Conservation (phyloP, 2,797 vertebrate species). For the Spea hammondii region DNA sequence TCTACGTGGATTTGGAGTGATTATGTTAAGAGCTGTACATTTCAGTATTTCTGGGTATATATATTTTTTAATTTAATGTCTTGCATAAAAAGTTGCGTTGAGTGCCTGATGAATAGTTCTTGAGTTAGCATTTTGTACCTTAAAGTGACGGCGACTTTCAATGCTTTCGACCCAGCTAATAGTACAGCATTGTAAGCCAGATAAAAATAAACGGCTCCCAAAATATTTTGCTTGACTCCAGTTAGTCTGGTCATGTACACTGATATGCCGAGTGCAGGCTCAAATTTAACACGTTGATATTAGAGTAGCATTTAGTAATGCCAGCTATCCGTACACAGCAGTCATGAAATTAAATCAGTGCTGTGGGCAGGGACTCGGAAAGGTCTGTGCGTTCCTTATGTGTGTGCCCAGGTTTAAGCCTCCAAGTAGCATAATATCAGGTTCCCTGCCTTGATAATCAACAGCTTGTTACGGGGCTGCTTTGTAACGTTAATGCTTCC, state of each 20-base stretch:
- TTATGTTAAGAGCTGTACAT: too few species aligned
- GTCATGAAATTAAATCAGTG: slow-evolving; percentile 74
- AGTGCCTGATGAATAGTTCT: background rate
- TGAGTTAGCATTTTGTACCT: background rate
- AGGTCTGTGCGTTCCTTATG: slow-evolving; percentile 70
- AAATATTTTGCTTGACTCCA: slow-evolving; percentile 96
- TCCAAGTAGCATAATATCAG: slow-evolving; percentile 70
- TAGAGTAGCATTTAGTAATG: slow-evolving; percentile 81
- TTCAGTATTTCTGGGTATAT: slow-evolving; percentile 40
- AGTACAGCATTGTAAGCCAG: slow-evolving; percentile 72
- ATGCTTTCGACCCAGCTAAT: slow-evolving; percentile 79
- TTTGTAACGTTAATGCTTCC: slow-evolving; percentile 42
- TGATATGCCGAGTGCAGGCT: slow-evolving; percentile 80
- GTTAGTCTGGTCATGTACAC: slow-evolving; percentile 88
- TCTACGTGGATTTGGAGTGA: too few species aligned
- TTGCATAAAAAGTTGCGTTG: background rate
- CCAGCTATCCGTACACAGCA: slow-evolving; percentile 77
- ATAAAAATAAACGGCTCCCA: slow-evolving; percentile 92
- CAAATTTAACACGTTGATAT: slow-evolving; percentile 93
- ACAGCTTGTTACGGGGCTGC: slow-evolving; percentile 62
- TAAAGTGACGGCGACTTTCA: slow-evolving; percentile 48
- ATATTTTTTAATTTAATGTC: slow-evolving; percentile 3
- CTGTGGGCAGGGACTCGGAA: slow-evolving; percentile 64
- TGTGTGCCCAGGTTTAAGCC: slow-evolving; percentile 66
- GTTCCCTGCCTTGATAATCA: slow-evolving; percentile 67